Evolutionary conservation across 2,888 invertebrate species (phyloP), one percentile per base, ranked within the genome.

Genomic region (Apamea epomidion): DNA sequence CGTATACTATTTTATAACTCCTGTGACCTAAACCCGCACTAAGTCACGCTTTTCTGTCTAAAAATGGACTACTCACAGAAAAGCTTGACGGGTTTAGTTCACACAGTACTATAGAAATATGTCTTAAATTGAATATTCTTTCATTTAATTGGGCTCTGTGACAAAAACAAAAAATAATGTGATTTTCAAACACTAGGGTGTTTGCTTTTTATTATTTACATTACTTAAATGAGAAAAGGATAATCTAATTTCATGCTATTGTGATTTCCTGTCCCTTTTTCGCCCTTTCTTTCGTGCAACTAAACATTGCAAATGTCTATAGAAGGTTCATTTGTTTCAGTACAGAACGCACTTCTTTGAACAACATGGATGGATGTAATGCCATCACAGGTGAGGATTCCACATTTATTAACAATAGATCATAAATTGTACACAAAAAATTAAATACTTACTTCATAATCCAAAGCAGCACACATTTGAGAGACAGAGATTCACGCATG

Each of bases 281-380:
- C 3, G 25, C 1, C 8, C n/a, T 18, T 7, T 51, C 3, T 29
- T 62, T 18, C 0, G 25, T 14, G 16, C 14, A 45, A 25, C 48
- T 21, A 21, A 51, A n/a, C 18, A n/a, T 32, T 72, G 65, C 84
- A 80, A 87, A 87, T 84, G 83, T 91, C 93, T 95, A 93, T 92
- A 95, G 92, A 89, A 78, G n/a, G 29, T 78, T 80, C 68, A 60
- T 93, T 96, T 97, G 96, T 97, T 97, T 91, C 96, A 96, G 96
- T 94, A 91, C 95, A 97, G 96, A 96, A 94, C 95, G 93, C 95
- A 94, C 94, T 96, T 95, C 96, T 96, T 96, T 96, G 94, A 97
- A 94, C 95, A 96, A 95, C 94, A 95, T 93, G 96, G 97, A 96
- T 96, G 96, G 96, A 95, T 96, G 94, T 95, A 95, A 91, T 85